These are phyloP conservation scores for Tetheella fluctuosa DNA, from an alignment of 2,888 invertebrate genomes.

Conservation along the genomic window DNA sequence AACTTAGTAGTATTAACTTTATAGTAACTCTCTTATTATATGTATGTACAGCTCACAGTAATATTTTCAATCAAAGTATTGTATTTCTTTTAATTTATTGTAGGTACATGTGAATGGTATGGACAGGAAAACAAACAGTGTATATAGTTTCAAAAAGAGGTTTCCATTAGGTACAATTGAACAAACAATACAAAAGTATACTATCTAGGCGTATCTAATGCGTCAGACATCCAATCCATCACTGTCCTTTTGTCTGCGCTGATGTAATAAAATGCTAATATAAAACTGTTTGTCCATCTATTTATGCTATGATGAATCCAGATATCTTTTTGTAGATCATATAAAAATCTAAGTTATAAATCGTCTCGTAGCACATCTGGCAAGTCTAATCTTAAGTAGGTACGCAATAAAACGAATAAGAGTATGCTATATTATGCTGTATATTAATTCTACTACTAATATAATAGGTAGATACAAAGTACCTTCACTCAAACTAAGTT, in stretches of 20 bases:
- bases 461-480: neutral
- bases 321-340: constrained; percentile 4
- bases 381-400: constrained; percentile 1
- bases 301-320: neutral
- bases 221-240: constrained; percentile 8
- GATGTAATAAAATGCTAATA: neutral
- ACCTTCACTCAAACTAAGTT: neutral
- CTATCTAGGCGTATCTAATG: neutral
- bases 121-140: no score
- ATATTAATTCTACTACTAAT: neutral
- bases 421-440: neutral
- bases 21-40: no score
- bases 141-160: no score
- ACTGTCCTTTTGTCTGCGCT: neutral
- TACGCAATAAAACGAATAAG: constrained; percentile 11
- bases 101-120: no score
- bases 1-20: no score
- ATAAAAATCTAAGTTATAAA: constrained; percentile 6
- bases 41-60: no score
- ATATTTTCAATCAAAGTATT: no score
- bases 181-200: neutral
- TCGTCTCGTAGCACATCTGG: constrained; percentile 9
- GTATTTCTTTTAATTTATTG: no score
- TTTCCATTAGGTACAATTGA: no score
- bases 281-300: neutral